phyloP scores from a whole-genome alignment of 2,797 vertebrate genomes.

The Hemitrygon akajei region DNA sequence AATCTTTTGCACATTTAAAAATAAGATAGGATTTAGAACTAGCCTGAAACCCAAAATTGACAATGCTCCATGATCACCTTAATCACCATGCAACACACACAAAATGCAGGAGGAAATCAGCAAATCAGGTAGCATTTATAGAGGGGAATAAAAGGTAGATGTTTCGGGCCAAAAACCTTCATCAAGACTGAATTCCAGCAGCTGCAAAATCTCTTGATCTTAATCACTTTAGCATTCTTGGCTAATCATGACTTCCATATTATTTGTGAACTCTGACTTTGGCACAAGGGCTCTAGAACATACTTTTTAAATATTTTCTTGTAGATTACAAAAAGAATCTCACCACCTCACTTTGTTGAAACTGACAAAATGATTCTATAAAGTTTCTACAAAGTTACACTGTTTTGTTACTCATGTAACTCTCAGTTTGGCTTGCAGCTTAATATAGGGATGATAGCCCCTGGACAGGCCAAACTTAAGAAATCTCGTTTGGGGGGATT shows the following conservation, averaged over 20 bases:
- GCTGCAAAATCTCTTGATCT: too few species aligned
- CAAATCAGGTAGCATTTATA: too few species aligned
- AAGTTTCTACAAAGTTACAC: background rate
- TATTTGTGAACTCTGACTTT: background rate
- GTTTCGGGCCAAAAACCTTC: too few species aligned
- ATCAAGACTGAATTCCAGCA: too few species aligned
- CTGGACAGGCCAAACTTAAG: too few species aligned
- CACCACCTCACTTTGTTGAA: background rate
- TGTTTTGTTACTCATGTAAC: background rate
- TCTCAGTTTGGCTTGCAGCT: too few species aligned
- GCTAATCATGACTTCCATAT: background rate
- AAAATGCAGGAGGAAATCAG: too few species aligned
- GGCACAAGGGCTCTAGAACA: background rate
- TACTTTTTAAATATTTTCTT: background rate
- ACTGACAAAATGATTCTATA: background rate
- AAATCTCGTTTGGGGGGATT: too few species aligned
- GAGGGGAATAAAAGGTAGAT: too few species aligned
- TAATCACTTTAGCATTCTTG: background rate
- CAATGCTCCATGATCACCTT: background rate
- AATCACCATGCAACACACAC: background rate
- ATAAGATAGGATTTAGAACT: background rate
- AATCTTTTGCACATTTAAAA: background rate
- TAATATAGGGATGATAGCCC: too few species aligned
- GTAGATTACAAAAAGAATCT: background rate
- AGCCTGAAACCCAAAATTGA: background rate